phyloP scores from a whole-genome alignment of 2,113 vertebrate species.

The Sturnus vulgaris region DNA sequence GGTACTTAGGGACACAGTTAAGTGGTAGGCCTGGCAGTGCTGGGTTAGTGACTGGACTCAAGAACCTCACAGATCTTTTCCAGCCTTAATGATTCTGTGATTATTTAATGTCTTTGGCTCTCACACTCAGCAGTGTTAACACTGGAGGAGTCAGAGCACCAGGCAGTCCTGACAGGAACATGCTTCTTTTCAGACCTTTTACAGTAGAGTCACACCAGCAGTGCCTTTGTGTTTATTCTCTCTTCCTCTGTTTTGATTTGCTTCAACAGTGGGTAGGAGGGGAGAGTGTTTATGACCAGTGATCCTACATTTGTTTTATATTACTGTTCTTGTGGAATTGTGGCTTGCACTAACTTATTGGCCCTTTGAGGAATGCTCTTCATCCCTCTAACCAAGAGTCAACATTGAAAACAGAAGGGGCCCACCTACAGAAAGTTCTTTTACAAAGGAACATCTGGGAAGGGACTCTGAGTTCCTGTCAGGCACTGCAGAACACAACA shows the following conservation, averaged over 20 bases:
- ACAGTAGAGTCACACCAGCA: not conserved
- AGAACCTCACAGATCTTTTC: not conserved
- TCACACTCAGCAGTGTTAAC: not conserved
- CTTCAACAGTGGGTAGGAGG: not conserved
- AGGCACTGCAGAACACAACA: not conserved
- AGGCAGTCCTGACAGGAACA: not conserved
- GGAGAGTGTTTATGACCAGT: not conserved
- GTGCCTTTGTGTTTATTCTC: not conserved
- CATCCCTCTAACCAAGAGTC: not conserved
- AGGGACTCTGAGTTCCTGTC: not conserved
- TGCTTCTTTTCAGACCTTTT: not conserved
- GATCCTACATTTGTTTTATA: constrained; percentile 19
- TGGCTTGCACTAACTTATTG: not conserved
- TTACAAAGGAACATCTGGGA: not conserved
- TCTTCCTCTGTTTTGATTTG: not conserved
- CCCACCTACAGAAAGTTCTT: not conserved
- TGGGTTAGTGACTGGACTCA: not conserved
- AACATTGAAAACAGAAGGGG: not conserved
- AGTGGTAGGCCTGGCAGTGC: not conserved
- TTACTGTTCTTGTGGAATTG: not conserved
- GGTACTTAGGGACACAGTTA: not conserved
- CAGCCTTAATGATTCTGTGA: not conserved
- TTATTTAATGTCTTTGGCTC: not conserved
- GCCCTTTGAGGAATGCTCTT: constrained; percentile 11
- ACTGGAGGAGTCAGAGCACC: not conserved